phyloP scores from a whole-genome alignment of 2,113 vertebrate species.

The Cariama cristata region DNA sequence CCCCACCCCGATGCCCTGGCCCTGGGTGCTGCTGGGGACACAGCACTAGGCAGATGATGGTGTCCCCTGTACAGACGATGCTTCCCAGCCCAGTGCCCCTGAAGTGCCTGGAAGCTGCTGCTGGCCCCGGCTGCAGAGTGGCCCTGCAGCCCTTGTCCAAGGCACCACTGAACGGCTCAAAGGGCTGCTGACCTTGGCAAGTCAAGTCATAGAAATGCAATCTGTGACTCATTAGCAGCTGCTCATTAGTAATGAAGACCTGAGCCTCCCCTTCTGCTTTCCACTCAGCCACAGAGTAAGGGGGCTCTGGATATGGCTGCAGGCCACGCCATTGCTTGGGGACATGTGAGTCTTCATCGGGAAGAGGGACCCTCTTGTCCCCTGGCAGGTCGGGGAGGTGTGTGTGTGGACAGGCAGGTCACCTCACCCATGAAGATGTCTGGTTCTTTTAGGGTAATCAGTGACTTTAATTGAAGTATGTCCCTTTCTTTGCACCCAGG shows the following conservation, averaged over 20 bases:
- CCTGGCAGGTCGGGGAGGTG: fast-evolving
- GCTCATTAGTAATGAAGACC: background rate
- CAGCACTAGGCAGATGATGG: background rate
- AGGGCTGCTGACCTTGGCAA: background rate
- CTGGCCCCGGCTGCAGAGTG: fast-evolving
- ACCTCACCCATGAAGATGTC: fast-evolving
- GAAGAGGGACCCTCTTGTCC: background rate
- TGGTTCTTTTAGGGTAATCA: background rate
- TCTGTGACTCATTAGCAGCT: background rate
- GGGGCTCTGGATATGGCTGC: background rate
- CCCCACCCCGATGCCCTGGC: too few relatives aligned
- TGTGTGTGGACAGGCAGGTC: background rate
- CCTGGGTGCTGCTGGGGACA: fast-evolving
- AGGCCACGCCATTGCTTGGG: fast-evolving
- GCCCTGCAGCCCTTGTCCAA: fast-evolving
- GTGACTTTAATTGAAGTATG: background rate
- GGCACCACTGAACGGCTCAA: background rate
- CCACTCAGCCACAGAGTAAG: background rate
- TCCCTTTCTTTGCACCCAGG: background rate
- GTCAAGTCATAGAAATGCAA: background rate
- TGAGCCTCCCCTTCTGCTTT: background rate
- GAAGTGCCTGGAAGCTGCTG: background rate
- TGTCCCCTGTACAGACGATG: fast-evolving
- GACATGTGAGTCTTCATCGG: fast-evolving
- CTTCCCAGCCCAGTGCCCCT: background rate